These are phyloP conservation scores for Alcis repandata DNA, from an alignment of 2,888 invertebrate genomes.

Conservation along the genomic window DNA sequence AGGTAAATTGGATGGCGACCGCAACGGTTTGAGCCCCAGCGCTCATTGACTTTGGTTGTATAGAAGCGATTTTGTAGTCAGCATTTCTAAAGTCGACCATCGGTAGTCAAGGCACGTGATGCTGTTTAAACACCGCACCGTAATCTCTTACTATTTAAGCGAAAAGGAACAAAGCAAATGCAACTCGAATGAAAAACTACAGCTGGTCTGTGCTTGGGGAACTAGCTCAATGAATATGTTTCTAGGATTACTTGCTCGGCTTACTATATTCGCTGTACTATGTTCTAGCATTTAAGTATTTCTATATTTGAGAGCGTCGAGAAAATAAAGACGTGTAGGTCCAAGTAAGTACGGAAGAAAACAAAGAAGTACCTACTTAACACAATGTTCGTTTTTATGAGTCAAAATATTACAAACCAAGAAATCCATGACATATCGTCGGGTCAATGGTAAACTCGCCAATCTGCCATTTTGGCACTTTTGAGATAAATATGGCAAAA, in stretches of 20 bases:
- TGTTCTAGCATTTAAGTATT: not conserved
- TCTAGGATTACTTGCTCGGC: conserved; percentile 14
- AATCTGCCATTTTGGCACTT: too few species aligned
- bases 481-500: too few species aligned
- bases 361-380: too few species aligned
- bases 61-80: conserved; percentile 53
- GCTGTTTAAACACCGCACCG: conserved; percentile 34
- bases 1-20: conserved; percentile 78
- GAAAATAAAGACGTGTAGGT: not conserved
- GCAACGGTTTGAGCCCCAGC: conserved; percentile 61
- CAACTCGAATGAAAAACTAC: conserved; percentile 30
- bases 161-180: conserved; percentile 33
- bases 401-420: not conserved
- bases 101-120: conserved; percentile 32
- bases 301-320: not conserved
- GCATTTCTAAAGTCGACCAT: conserved; percentile 47
- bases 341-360: too few species aligned
- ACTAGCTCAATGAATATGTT: conserved; percentile 22
- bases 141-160: conserved; percentile 36
- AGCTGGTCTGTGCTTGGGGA: conserved; percentile 26
- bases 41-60: conserved; percentile 58
- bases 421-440: conserved; percentile 4
- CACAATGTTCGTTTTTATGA: too few species aligned
- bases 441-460: conserved; percentile 38
- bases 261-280: not conserved